Conservation (phyloP, 2,888 invertebrate genomes). For the Endotricha flammealis region DNA sequence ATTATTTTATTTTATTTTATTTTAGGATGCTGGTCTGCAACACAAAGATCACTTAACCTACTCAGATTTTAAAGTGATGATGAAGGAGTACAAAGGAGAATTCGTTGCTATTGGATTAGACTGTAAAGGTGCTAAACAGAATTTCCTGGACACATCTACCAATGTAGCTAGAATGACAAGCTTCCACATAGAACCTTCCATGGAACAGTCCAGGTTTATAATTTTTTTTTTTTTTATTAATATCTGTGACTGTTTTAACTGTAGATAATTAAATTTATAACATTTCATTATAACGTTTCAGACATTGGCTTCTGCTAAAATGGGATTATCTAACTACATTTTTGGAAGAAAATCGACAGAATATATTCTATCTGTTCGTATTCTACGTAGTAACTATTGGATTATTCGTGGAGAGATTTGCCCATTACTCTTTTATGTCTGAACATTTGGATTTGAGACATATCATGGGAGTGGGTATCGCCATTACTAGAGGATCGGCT, state of each 20-base stretch:
- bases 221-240: neutral
- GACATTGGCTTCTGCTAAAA: slow-evolving; percentile 85
- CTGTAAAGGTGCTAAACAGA: slow-evolving; percentile 96
- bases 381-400: slow-evolving; percentile 97
- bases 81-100: slow-evolving; percentile 97
- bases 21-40: slow-evolving; percentile 90
- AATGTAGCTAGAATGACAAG: slow-evolving; percentile 97
- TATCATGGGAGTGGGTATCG: slow-evolving; percentile 98
- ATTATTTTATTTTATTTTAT: no score
- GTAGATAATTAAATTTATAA: slow-evolving; percentile 1
- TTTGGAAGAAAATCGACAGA: slow-evolving; percentile 96
- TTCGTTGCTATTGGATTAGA: slow-evolving; percentile 96
- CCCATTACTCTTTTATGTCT: slow-evolving; percentile 97
- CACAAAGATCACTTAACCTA: slow-evolving; percentile 94
- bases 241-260: slow-evolving; percentile 5
- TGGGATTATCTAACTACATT: slow-evolving; percentile 94
- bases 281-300: slow-evolving; percentile 31
- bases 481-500: slow-evolving; percentile 95
- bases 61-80: slow-evolving; percentile 95
- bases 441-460: slow-evolving; percentile 96
- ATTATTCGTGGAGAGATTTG: slow-evolving; percentile 96
- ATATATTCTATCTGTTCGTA: slow-evolving; percentile 95
- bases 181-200: slow-evolving; percentile 91
- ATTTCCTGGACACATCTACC: slow-evolving; percentile 95
- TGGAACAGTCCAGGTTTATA: slow-evolving; percentile 80